Base-by-base conservation (phyloP, 2,888 invertebrate genomes). In the Drosophila bunnanda region DNA sequence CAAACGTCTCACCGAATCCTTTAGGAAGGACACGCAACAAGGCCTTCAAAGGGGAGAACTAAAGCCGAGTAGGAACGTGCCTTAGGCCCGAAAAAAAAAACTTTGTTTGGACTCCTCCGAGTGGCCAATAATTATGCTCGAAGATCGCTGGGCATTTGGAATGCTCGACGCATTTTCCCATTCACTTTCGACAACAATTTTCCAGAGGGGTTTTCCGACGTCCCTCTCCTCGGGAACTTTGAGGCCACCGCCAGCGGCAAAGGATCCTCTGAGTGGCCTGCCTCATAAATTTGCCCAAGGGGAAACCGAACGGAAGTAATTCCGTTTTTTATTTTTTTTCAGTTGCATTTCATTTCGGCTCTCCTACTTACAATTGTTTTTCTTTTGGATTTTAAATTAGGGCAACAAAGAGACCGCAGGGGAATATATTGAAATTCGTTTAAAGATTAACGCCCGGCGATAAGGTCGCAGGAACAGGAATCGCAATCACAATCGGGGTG, bases 361-460 rank as follows among this genome's bases (percentile, higher is more conserved):
- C 2, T 20, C 32, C 32, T 32, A 10, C 32, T 12, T 32, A 32
- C 32, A 32, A 32, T 50, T 39, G 32, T 53, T 58, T 39, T 71
- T 34, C 48, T 48, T 66, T 66, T 71, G 57, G 72, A 81, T 81
- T 88, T 87, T 87, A 77, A 87, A 87, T 84, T 87, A 77, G 77
- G 72, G 52, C 74, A 70, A 68, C 83, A 83, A 83, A 83, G 85
- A 57, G 43, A 10, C 89, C 83, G 89, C 77, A 57, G 38, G 53
- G 34, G 34, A 62, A 65, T 69, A 74, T 79, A 74, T 79, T 81
- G 39, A 65, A 77, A 74, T 72, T 72, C 58, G 55, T 34, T 22
- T 43, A 30, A 7, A 69, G 77, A 81, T 83, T 72, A 58, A 25
- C 22, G 22, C 20, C 4, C 28, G 6, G 4, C 38, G 80, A 82